Evolutionary conservation across 37 sponge, comb jelly and placozoan genomes (phyloP), one percentile per base, ranked within the genome.

Genomic region (Spongilla lacustris): DNA sequence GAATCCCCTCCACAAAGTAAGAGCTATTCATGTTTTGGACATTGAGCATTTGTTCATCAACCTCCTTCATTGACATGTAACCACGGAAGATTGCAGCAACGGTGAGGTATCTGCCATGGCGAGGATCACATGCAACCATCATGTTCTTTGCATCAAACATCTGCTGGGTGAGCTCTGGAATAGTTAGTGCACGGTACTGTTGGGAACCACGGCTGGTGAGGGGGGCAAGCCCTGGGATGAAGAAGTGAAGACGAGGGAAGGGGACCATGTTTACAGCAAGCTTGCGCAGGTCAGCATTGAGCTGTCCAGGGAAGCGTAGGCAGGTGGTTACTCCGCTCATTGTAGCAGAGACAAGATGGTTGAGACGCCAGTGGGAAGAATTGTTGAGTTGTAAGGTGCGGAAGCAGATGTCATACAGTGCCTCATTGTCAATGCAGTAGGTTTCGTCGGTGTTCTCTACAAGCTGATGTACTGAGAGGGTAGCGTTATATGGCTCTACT

Each of bases 71-170:
- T 36, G 97, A 97, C 99, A 98, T 98, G 74, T 97, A 92, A 67
- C 99, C 98, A 85, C 98, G 92, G 94, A 98, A 98, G 94, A 98
- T 97, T 83, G 99, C 97, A 73, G 99, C 99, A 32, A 98, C 99
- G 13, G 99, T 98, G 75, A 98, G 97, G 91, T 98, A 98, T 41
- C 99, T 90, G 23, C 99, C 99, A 76, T 98, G 99, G 80, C 99
- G 95, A 76, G 99, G 99, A 83, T 98, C 99, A 87, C 99, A 98
- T 46, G 99, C 99, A 76, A 96, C 99, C 99, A 98, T 98, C 99
- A 98, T 98, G 93, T 98, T 98, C 93, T 98, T 98, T 73, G 99
- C 97, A 86, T 98, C 99, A 80, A 98, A 98, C 97, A 98, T 98
- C 86, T 98, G 99, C 86, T 97, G 97, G 37, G 99, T 98, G 49